Conservation (phyloP, 2,888 invertebrate genomes). For the Orchesella flavescens region DNA sequence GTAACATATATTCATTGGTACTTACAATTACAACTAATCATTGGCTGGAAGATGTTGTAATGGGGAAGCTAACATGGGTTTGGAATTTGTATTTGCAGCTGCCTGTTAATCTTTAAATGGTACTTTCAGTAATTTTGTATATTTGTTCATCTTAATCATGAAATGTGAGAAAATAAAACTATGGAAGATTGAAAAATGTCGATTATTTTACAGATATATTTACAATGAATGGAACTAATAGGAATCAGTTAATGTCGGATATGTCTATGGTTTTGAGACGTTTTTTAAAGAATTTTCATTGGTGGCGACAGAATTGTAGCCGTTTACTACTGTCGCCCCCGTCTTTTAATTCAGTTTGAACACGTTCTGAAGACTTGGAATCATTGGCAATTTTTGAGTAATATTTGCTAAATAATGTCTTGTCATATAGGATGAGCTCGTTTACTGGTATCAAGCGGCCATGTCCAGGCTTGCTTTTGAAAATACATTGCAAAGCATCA, state of each 20-base stretch:
- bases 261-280: no score
- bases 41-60: no score
- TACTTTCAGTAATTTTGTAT: no score
- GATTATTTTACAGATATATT: background rate
- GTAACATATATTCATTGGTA: no score
- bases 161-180: no score
- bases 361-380: slow-evolving; percentile 25
- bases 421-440: slow-evolving; percentile 44
- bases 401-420: background rate
- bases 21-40: no score
- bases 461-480: slow-evolving; percentile 61
- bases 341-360: background rate
- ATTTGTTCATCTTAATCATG: no score
- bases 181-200: background rate
- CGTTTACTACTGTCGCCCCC: slow-evolving; percentile 22
- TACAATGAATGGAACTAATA: background rate
- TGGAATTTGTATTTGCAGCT: no score
- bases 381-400: background rate
- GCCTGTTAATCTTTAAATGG: no score
- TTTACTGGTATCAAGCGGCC: slow-evolving; percentile 58
- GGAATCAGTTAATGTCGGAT: no score
- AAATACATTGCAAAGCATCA: slow-evolving; percentile 59
- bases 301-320: slow-evolving; percentile 41
- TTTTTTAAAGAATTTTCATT: slow-evolving; percentile 5
- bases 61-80: no score